These are phyloP conservation scores for Parotia lawesii DNA, from an alignment of 2,113 vertebrate genomes.

Conservation along the genomic window DNA sequence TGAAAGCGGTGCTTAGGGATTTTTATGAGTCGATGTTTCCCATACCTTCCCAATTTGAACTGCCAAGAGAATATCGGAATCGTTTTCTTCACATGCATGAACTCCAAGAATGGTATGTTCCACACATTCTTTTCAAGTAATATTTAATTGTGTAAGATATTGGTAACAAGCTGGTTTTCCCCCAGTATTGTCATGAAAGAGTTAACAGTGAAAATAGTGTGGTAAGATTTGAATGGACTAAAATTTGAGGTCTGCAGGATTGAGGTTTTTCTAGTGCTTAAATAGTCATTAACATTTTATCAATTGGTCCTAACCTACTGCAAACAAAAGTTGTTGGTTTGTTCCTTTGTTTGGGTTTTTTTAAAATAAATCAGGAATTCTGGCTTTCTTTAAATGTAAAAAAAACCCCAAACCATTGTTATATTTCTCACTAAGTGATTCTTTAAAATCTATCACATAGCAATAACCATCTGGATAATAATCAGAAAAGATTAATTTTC, in stretches of 20 bases:
- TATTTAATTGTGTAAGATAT: not conserved
- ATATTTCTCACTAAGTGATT: not conserved
- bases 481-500: not conserved
- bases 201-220: not conserved
- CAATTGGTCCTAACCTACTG: not conserved
- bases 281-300: not conserved
- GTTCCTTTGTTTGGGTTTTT: not conserved
- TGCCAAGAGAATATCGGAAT: constrained; percentile 94
- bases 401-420: rapidly evolving
- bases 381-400: not conserved
- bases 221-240: not conserved
- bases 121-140: not conserved
- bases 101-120: constrained; percentile 89
- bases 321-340: not conserved
- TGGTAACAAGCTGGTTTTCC: not conserved
- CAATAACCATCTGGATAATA: not conserved
- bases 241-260: not conserved
- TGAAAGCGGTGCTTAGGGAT: constrained; percentile 94
- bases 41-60: constrained; percentile 90
- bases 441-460: not conserved
- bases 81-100: constrained; percentile 94
- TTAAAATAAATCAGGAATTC: not conserved
- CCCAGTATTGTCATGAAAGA: not conserved
- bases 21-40: constrained; percentile 99
- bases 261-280: not conserved